Percentiles rank a stretch among this genome's conserved stretches.
Conservation (phyloP, 2,888 invertebrate species). For the Lumbricus terrestris region DNA sequence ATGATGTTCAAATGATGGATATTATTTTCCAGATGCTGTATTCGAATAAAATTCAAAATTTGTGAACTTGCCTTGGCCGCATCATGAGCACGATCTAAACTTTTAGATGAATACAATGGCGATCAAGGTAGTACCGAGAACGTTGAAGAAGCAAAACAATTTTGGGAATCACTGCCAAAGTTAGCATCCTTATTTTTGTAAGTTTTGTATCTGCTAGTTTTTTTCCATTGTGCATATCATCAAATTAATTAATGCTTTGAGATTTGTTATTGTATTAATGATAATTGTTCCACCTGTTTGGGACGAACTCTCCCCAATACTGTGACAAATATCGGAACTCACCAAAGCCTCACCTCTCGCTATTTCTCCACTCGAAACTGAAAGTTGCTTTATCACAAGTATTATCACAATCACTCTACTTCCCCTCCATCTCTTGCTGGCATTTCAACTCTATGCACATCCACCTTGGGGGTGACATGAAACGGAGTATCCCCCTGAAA, state of each 20-base stretch:
- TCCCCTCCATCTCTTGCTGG: too few species aligned
- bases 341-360: too few species aligned
- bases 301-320: too few species aligned
- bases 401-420: too few species aligned
- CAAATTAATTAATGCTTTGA: background rate
- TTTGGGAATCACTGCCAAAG: background rate
- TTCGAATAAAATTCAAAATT: background rate
- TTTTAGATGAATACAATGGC: background rate
- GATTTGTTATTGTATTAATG: background rate
- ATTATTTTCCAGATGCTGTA: background rate
- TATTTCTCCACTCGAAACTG: too few species aligned
- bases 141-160: background rate
- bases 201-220: background rate
- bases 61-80: background rate
- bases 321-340: too few species aligned
- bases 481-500: too few species aligned
- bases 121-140: too few species aligned
- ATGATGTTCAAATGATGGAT: background rate
- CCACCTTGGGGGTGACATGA: too few species aligned
- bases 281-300: too few species aligned
- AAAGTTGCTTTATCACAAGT: too few species aligned
- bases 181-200: background rate
- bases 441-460: too few species aligned
- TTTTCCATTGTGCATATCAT: background rate
- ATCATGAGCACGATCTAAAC: background rate